These are phyloP conservation scores for Hyalella azteca DNA, from an alignment of 2,888 invertebrate species.

Conservation along the genomic window DNA sequence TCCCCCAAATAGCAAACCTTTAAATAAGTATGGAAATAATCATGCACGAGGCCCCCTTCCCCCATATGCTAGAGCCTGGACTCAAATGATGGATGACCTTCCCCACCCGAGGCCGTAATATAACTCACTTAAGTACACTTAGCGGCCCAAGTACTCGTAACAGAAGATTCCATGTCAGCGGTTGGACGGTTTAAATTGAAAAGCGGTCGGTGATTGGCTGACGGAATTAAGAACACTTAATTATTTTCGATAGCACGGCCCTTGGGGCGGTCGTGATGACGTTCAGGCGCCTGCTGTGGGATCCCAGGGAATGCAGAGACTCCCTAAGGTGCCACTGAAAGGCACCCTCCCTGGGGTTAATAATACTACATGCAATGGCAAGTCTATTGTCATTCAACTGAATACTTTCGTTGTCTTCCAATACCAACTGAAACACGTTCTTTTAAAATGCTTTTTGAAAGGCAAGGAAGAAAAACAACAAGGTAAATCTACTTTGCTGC, in stretches of 20 bases:
- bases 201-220: background rate
- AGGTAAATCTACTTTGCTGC: no score
- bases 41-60: background rate
- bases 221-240: background rate
- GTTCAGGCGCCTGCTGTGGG: background rate
- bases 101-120: background rate
- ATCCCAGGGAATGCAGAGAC: background rate
- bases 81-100: background rate
- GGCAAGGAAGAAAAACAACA: no score
- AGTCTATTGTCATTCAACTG: no score
- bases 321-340: background rate
- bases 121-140: background rate
- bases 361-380: no score
- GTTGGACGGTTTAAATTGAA: background rate
- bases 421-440: no score
- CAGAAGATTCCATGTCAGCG: background rate
- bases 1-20: background rate
- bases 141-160: background rate
- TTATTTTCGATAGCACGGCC: background rate
- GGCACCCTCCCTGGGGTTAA: conserved; percentile 14
- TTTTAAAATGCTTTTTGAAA: no score
- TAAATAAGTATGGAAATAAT: background rate
- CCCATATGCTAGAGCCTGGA: background rate
- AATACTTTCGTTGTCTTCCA: no score
- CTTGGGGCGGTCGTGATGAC: background rate